phyloP scores from a whole-genome alignment of 2,888 invertebrate species.

The Mayetiola destructor region DNA sequence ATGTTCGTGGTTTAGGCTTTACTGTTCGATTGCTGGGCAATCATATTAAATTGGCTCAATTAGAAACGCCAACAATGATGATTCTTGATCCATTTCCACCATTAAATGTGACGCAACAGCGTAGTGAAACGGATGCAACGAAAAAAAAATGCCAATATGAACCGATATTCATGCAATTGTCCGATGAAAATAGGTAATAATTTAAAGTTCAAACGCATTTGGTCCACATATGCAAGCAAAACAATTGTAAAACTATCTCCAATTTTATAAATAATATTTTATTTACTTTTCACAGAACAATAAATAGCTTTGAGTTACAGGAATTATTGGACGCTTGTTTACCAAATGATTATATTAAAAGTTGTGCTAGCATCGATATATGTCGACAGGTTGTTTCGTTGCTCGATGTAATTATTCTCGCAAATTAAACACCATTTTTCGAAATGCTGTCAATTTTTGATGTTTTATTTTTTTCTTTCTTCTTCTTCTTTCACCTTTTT shows the following conservation, averaged over 20 bases:
- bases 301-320: slow-evolving; percentile 81
- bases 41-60: slow-evolving; percentile 57
- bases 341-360: slow-evolving; percentile 88
- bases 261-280: neutral
- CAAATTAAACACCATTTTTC: neutral
- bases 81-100: slow-evolving; percentile 33
- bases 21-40: slow-evolving; percentile 70
- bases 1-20: slow-evolving; percentile 38
- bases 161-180: slow-evolving; percentile 74
- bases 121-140: slow-evolving; percentile 38
- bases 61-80: slow-evolving; percentile 42
- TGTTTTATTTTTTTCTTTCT: too few species aligned
- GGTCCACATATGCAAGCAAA: neutral
- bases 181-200: slow-evolving; percentile 58
- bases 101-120: slow-evolving; percentile 20
- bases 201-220: neutral
- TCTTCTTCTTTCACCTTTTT: slow-evolving; percentile 23
- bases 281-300: slow-evolving; percentile 40
- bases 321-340: slow-evolving; percentile 79
- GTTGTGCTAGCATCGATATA: slow-evolving; percentile 82
- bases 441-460: too few species aligned
- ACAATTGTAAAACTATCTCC: neutral
- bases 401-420: slow-evolving; percentile 62
- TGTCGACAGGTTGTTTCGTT: slow-evolving; percentile 80
- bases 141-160: slow-evolving; percentile 56